A percentile compares a stretch with the other conserved stretches of the same genome.
Conservation (phyloP, 2,797 vertebrate species). For the Masticophis lateralis region DNA sequence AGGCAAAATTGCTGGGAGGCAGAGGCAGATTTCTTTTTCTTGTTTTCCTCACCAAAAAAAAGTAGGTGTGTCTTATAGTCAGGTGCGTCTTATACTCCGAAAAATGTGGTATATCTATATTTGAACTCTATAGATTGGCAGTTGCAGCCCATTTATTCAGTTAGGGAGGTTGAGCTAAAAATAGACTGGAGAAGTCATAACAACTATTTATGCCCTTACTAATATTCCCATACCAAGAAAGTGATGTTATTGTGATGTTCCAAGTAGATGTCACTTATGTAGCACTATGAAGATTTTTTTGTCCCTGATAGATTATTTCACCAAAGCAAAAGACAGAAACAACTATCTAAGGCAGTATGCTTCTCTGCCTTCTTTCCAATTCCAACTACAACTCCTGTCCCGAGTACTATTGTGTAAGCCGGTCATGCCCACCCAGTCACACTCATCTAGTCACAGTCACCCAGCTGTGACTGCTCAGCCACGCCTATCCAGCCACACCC, state of each 20-base stretch:
- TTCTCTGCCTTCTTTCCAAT: background rate
- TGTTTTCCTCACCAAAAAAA: too few relatives aligned
- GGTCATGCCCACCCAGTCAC: too few relatives aligned
- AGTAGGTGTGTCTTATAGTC: background rate
- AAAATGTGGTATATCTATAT: background rate
- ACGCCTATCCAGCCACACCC: too few relatives aligned
- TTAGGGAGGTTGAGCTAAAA: background rate
- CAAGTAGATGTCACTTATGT: background rate
- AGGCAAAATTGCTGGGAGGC: too few relatives aligned
- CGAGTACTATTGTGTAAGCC: too few relatives aligned
- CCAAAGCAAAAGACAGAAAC: background rate
- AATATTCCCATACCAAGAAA: background rate
- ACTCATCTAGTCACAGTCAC: too few relatives aligned
- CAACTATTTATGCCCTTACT: background rate
- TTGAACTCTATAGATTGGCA: background rate
- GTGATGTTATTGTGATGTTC: background rate
- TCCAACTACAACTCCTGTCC: background rate
- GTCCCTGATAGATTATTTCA: background rate
- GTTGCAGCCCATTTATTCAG: background rate
- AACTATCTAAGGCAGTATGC: background rate
- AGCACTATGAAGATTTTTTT: background rate
- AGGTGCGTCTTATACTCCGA: too few relatives aligned
- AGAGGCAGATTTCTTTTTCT: too few relatives aligned
- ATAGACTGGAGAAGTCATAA: background rate
- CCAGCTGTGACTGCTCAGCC: too few relatives aligned